These are phyloP conservation scores for Cydia amplana DNA, from an alignment of 1,140 invertebrate species.

Conservation along the genomic window DNA sequence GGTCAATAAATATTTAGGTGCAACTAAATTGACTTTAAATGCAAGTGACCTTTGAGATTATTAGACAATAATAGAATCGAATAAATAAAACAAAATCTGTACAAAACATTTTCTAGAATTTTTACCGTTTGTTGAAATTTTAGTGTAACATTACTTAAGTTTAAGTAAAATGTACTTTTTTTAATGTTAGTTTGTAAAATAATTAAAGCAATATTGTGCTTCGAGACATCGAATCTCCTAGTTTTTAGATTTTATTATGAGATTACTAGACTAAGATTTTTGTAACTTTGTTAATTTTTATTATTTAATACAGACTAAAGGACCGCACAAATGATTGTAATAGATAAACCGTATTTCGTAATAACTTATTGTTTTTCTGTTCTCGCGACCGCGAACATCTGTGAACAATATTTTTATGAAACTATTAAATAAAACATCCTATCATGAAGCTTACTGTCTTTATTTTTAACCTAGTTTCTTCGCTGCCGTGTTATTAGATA, in stretches of 20 bases:
- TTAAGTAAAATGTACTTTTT: slow-evolving; percentile 47
- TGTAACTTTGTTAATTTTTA: slow-evolving; percentile 63
- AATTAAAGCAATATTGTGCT: slow-evolving; percentile 55
- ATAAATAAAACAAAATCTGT: slow-evolving; percentile 50
- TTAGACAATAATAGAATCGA: slow-evolving; percentile 41
- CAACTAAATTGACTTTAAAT: slow-evolving; percentile 11
- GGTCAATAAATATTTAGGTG: slow-evolving; percentile 2
- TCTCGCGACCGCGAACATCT: slow-evolving; percentile 61
- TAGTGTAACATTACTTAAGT: slow-evolving; percentile 41
- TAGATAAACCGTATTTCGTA: slow-evolving; percentile 68
- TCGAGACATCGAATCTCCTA: slow-evolving; percentile 65
- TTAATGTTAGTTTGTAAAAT: slow-evolving; percentile 45
- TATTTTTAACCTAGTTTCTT: slow-evolving; percentile 20
- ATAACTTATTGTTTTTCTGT: slow-evolving; percentile 75
- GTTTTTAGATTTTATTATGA: slow-evolving; percentile 60
- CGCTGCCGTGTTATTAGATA: not conserved
- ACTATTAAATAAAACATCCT: slow-evolving; percentile 65
- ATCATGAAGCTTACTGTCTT: slow-evolving; percentile 37
- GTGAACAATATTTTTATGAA: slow-evolving; percentile 68
- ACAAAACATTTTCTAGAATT: slow-evolving; percentile 71
- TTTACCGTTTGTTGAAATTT: slow-evolving; percentile 61
- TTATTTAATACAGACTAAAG: slow-evolving; percentile 54
- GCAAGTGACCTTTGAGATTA: slow-evolving; percentile 58
- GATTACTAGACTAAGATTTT: slow-evolving; percentile 61
- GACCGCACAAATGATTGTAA: slow-evolving; percentile 66